Percentiles rank a stretch among this genome's conserved stretches.
Conservation (phyloP, 2,797 vertebrate species). For the Pangasius mekongensis region DNA sequence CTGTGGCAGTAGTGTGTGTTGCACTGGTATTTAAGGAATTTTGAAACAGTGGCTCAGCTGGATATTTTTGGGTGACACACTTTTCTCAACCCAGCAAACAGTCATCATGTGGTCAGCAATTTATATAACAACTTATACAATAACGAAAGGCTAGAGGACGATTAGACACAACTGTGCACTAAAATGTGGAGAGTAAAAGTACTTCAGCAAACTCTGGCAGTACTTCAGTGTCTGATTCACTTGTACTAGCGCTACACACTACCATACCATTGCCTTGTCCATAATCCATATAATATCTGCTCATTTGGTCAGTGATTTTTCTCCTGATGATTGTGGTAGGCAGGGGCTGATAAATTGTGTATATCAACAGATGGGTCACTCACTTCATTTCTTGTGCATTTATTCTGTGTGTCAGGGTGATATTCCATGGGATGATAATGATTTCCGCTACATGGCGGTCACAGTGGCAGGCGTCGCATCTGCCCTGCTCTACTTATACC, state of each 20-base stretch:
- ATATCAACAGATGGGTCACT: background rate
- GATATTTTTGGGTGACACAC: background rate
- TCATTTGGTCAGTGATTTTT: background rate
- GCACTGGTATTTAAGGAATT: background rate
- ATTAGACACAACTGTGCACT: background rate
- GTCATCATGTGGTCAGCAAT: background rate
- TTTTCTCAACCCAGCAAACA: background rate
- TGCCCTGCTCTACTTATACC: constrained; percentile 70
- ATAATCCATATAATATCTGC: background rate
- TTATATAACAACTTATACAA: background rate
- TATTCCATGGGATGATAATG: constrained; percentile 82
- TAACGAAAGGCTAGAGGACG: background rate
- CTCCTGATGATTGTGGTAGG: background rate
- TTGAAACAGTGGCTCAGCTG: background rate
- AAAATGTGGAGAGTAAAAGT: background rate
- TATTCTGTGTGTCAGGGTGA: constrained; percentile 72
- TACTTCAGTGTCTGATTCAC: background rate
- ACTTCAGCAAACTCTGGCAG: background rate
- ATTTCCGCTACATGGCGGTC: constrained; percentile 74
- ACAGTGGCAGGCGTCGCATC: constrained; percentile 63
- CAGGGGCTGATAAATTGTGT: background rate
- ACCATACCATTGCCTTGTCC: background rate
- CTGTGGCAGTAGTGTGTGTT: background rate
- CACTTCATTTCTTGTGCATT: background rate
- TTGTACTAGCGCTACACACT: background rate